Base-by-base conservation (phyloP, 2,113 vertebrate genomes). In the Catharus minimus region DNA sequence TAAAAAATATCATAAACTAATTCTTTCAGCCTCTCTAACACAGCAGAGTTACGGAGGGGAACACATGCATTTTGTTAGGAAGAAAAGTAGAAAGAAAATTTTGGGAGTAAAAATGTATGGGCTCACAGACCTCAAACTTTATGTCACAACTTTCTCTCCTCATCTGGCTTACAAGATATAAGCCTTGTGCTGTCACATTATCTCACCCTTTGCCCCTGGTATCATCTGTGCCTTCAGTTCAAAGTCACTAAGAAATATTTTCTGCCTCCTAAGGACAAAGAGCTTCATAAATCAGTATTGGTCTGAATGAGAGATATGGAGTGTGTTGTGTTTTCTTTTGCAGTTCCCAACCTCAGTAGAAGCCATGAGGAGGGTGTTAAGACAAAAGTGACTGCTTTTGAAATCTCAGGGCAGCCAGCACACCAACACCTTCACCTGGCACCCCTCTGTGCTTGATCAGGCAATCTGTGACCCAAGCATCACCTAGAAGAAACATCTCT, bases 401-500 rank as follows among this genome's bases (percentile, higher is more conserved):
- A 85, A 75, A 82, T 53, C 12, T 44, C 62, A 80, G n/a, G 27
- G 57, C n/a, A 85, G 62, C 36, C 24, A 55, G 33, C 2, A 2
- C 22, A 72, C 13, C 1, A 9, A 62, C 28, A 71, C 6, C 18
- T 87, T 86, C 61, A 43, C 19, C 46, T 50, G 38, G 41, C 55
- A 69, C 16, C 11, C 10, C 38, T 53, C 11, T 21, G n/a, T 0
- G 0, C 24, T 89, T 4, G 2, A 32, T 23, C 0, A 2, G 44
- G 75, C 3, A 1, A 53, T 64, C 18, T 67, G 36, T 72, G 49
- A 85, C 23, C 22, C 28, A 74, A 28, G 10, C 28, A 43, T 52
- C 53, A 91, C 30, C 61, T 11, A 56, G 52, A 23, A 92, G 38
- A 41, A 65, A 2, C 23, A 55, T 2, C 20, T 46, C 71, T 76